Percentiles rank a stretch among this genome's conserved stretches.
phyloP scores from a whole-genome alignment of 2,113 vertebrate genomes.

The Suricata suricatta region DNA sequence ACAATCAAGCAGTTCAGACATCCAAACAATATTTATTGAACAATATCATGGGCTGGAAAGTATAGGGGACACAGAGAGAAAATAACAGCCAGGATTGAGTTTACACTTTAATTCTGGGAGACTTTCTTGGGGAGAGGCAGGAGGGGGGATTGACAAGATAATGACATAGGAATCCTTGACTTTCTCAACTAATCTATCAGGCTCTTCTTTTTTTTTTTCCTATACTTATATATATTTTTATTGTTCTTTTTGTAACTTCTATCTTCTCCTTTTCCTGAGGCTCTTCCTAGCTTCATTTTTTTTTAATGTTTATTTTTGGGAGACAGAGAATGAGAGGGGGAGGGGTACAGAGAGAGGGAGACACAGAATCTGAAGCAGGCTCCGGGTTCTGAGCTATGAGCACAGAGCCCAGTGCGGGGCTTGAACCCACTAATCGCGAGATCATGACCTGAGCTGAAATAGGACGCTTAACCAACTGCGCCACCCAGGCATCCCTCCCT shows the following conservation, averaged over 20 bases:
- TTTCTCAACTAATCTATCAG: not conserved
- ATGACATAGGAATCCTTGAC: conserved; percentile 25
- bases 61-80: not conserved
- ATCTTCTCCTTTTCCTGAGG: not conserved
- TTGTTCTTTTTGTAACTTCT: not conserved
- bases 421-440: no score
- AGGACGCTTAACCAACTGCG: no score
- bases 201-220: not conserved
- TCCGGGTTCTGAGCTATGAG: no score
- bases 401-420: no score
- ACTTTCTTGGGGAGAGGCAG: not conserved
- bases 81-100: not conserved
- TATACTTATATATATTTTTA: not conserved
- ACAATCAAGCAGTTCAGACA: conserved; percentile 1
- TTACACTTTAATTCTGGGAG: not conserved
- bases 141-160: not conserved
- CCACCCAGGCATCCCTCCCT: no score
- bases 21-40: conserved; percentile 29
- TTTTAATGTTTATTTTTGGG: no score
- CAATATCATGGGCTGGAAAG: not conserved
- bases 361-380: no score
- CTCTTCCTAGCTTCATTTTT: not conserved
- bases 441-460: no score
- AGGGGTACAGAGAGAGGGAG: no score
- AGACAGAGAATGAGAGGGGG: no score